Conservation (phyloP, 2,797 vertebrate genomes). For the Aulostomus chinensis region DNA sequence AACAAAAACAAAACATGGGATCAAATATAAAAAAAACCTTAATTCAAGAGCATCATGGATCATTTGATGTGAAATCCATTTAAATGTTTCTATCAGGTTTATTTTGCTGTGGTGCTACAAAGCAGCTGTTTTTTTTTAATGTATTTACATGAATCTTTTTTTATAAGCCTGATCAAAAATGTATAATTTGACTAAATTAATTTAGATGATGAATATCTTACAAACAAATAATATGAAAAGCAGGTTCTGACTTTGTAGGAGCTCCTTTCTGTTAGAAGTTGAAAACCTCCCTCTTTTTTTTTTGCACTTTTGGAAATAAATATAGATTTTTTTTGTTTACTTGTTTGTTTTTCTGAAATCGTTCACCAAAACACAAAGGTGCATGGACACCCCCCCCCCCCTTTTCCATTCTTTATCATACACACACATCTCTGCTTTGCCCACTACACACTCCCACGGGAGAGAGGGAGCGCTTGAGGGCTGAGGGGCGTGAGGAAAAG, state of each 20-base stretch:
- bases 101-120: no score
- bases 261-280: neutral
- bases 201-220: no score
- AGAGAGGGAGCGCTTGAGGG: constrained; percentile 68
- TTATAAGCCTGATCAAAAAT: no score
- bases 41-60: no score
- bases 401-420: constrained; percentile 71
- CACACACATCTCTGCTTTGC: constrained; percentile 72
- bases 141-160: no score
- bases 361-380: constrained; percentile 26
- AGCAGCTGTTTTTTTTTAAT: no score
- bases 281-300: neutral
- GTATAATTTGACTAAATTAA: no score
- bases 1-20: no score
- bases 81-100: no score
- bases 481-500: constrained; percentile 72
- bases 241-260: neutral
- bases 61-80: no score
- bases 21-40: no score
- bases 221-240: no score
- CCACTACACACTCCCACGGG: constrained; percentile 63
- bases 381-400: constrained; percentile 22
- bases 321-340: neutral
- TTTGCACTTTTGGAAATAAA: constrained; percentile 1
- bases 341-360: constrained; percentile 19